Evolutionary conservation across 1,140 invertebrate genomes (phyloP), one percentile per base, ranked within the genome.

Genomic region (Scaptomyza graminum): DNA sequence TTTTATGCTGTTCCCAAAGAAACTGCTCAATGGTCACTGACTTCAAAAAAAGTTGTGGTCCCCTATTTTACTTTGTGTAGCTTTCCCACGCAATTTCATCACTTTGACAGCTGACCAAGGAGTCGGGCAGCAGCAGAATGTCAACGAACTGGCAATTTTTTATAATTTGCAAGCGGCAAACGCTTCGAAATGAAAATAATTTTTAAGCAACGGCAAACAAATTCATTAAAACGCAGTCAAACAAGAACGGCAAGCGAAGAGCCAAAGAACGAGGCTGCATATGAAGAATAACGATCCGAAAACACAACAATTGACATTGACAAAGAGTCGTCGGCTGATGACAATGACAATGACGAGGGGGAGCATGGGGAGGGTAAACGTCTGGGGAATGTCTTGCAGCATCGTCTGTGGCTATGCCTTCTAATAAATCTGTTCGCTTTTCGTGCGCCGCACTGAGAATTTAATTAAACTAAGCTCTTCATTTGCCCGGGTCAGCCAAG

Each of bases 381-480:
- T 67, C 63, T 66, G 37, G 47, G 31, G 28, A 4, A 16, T 25
- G 25, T 59, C 47, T 52, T 44, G 12, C 15, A 51, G 55, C 62
- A 44, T 34, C 31, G 31, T 34, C 28, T 31, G 44, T 39, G 57
- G 41, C 61, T 39, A 44, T 22, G 59, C 54, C 50, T 46, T 64
- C 74, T 76, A 79, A 77, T 77, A 74, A 70, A 74, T 77, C 74
- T 69, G 74, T 50, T 43, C 50, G 51, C 55, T 41, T 18, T 63
- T 76, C 61, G 57, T 63, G 47, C 52, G n/a, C 60, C 61, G 37
- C 55, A 54, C 51, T 60, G 59, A 66, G 74, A 77, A 79, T 79
- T 79, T 79, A 77, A 79, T 79, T 77, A 79, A 77, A 79, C 70
- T 63, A 79, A 79, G 70, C 77, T 79, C 69, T 74, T 69, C 70